Conservation (phyloP, 1,140 invertebrate species). For the Armadillidium nasatum region DNA sequence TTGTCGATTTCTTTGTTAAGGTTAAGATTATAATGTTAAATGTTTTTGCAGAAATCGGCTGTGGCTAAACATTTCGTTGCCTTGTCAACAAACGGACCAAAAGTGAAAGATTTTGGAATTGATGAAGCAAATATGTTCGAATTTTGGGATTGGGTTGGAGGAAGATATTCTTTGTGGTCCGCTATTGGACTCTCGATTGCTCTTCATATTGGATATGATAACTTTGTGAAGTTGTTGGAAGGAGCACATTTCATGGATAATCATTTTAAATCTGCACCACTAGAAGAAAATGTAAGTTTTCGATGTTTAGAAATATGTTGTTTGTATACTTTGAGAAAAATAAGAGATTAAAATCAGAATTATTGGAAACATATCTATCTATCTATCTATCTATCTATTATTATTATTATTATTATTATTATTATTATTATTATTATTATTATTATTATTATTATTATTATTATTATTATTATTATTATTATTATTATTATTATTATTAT, state of each 20-base stretch:
- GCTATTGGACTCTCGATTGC: constrained; percentile 85
- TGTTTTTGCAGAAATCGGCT: constrained; percentile 15
- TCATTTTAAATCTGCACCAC: constrained; percentile 79
- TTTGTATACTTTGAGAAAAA: neutral
- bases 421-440: no score
- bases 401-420: no score
- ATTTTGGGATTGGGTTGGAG: constrained; percentile 99
- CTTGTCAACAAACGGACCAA: constrained; percentile 86
- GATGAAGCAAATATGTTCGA: constrained; percentile 97
- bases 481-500: no score
- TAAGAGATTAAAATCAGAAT: no score
- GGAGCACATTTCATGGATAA: constrained; percentile 82
- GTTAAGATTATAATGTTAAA: constrained; percentile 10
- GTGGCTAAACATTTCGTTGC: constrained; percentile 82
- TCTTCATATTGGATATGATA: constrained; percentile 88
- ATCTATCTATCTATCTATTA: no score
- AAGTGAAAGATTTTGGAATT: constrained; percentile 95
- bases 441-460: no score
- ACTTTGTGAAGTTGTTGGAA: constrained; percentile 85
- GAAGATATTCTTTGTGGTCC: constrained; percentile 60
- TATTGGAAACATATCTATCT: no score
- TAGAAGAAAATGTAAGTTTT: constrained; percentile 85
- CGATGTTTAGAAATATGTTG: neutral
- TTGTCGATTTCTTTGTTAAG: neutral
- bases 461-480: no score